Base-by-base conservation (phyloP, 53 echinoderm and acorn worm species). In the Holothuria scabra region DNA sequence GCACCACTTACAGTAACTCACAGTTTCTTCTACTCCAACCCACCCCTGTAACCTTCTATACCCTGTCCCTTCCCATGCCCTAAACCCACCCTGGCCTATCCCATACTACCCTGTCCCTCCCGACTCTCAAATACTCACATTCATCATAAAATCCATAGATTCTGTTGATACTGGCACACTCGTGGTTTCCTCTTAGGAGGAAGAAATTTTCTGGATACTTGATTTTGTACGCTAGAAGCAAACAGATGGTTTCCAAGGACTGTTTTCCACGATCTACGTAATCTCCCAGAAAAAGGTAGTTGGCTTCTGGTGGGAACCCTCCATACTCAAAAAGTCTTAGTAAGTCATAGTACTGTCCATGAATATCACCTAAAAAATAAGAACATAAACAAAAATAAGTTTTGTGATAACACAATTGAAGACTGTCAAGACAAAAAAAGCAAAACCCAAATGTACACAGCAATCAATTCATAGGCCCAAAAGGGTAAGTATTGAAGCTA, bases 131-230 rank as follows among this genome's bases (percentile, higher is more conserved):
- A 41, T 41, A 93, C 97, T 97, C 85, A 97, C 97, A 97, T 87
- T 97, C 97, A 92, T 97, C 97, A 82, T 97, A 97, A 65, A 97
- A 97, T 61, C 97, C 97, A 87, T 97, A 94, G 84, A 97, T 94
- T 92, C 97, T 94, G 88, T 97, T 97, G 91, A 97, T 94, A 76
- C 94, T 97, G 66, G 97, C 94, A 86, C 97, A 97, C 76, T 96
- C 96, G 41, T 96, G 96, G 84, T 96, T 96, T 67, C 96, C 96
- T 67, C 96, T 56, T 41, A 97, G 86, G 46, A 97, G 89, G 88
- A 97, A 97, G 90, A 97, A 97, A 82, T 97, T 97, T 89, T 97
- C 97, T 72, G 97, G 97, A 86, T 94, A 97, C 79, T 97, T 97
- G 83, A 97, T 97, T 87, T 97, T 97, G 94, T 97, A 97, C 56